Base-by-base conservation (phyloP, 2,888 invertebrate species). In the Yponomeuta malinellus region DNA sequence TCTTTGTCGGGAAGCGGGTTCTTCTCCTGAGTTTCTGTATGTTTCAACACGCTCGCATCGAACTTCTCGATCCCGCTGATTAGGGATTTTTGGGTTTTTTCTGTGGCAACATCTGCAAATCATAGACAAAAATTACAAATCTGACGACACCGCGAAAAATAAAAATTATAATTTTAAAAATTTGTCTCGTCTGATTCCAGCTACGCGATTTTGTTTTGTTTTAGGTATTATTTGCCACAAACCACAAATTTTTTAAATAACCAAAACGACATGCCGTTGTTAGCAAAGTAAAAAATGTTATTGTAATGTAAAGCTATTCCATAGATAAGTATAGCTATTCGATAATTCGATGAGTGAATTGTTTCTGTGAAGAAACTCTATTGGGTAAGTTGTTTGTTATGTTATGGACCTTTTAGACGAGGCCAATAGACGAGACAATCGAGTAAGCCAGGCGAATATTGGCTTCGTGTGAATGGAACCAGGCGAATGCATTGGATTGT, bases 1-100 rank as follows among this genome's bases (percentile, higher is more conserved):
- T 97, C 96, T 95, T 97, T 97, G 85, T 97, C 97, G 68, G 98
- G 98, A 81, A 98, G 95, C 71, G 97, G 95, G 87, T 98, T 98
- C 91, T 98, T 98, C 86, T 98, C 98, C 80, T 96, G 95, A 72
- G 98, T 98, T 89, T 97, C 96, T 70, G 97, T 96, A 89, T 97
- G 98, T 89, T 97, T 97, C 87, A 98, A 92, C 85, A 95, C 95
- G 78, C 93, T 94, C 73, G 96, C 93, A 89, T 98, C 96, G 84
- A 98, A 98, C 77, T 94, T 94, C 87, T 97, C 97, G 79, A 98
- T 97, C 71, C 97, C 97, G 79, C 96, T 96, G 82, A 97, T 95
- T 74, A 97, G 90, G 73, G 96, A 96, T 85, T 96, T 95, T 86
- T 96, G 95, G 74, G 94, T 96, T 88, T 97, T 97, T 86, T 98